Percentiles rank a stretch among this genome's conserved stretches.
Conservation (phyloP, 2,797 vertebrate species). For the Leuciscus waleckii region DNA sequence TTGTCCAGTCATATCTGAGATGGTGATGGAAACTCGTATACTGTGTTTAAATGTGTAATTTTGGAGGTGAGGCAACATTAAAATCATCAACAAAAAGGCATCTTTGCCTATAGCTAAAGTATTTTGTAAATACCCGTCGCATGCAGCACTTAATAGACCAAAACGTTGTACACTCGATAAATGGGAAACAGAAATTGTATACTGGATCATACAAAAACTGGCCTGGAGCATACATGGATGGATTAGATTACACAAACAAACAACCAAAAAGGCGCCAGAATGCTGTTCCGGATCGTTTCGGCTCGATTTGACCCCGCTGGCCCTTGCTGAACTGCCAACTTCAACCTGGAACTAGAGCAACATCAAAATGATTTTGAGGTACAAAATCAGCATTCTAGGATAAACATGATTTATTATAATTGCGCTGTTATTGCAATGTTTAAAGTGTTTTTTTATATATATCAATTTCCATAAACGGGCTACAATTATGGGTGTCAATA, state of each 20-base stretch:
- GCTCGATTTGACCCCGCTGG: constrained; percentile 4
- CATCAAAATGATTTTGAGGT: neutral
- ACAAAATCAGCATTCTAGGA: neutral
- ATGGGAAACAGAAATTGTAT: neutral
- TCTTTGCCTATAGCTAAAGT: neutral
- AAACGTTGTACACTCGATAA: neutral
- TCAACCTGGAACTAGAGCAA: neutral
- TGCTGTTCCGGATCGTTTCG: neutral
- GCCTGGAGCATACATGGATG: neutral
- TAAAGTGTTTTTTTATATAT: neutral
- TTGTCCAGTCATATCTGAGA: neutral
- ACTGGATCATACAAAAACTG: constrained; percentile 4
- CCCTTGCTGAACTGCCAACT: neutral
- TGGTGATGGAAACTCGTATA: neutral
- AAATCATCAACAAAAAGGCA: neutral
- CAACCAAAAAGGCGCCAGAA: constrained; percentile 3
- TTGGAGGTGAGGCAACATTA: neutral
- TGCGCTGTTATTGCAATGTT: neutral
- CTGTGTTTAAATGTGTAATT: neutral
- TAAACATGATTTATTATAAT: neutral
- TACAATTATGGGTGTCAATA: constrained; percentile 40
- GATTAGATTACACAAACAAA: neutral
- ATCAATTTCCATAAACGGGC: neutral
- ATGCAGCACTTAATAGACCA: neutral
- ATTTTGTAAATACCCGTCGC: neutral